phyloP scores from a whole-genome alignment of 2,797 vertebrate genomes.

The Eurystomus glaucurus region DNA sequence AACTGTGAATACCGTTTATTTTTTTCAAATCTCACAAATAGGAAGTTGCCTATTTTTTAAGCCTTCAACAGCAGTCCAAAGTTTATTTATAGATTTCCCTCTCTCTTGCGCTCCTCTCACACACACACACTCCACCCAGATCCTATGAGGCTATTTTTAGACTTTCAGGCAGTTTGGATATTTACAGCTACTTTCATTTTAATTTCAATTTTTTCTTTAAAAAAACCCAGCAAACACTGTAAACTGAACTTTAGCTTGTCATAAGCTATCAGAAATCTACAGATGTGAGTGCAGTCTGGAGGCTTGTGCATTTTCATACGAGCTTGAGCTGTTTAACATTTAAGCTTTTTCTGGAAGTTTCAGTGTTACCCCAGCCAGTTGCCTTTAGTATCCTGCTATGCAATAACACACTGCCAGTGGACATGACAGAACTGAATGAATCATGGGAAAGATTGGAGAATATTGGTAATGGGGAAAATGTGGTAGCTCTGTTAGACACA shows the following conservation, averaged over 20 bases:
- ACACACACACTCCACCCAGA: background rate
- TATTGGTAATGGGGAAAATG: rapidly evolving
- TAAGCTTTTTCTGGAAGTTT: background rate
- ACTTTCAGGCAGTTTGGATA: background rate
- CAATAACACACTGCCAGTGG: background rate
- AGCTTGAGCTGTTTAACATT: background rate
- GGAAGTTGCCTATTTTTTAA: background rate
- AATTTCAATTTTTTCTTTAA: background rate
- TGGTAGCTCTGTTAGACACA: background rate
- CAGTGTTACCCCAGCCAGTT: background rate
- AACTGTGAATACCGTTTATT: background rate
- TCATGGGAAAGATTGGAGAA: background rate
- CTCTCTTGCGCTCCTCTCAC: background rate
- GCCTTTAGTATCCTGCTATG: background rate
- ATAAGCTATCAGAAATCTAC: background rate
- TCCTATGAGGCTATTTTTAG: background rate
- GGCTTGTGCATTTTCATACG: background rate
- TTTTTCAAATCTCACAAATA: background rate
- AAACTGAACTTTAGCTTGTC: background rate
- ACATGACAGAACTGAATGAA: background rate
- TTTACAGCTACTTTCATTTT: background rate
- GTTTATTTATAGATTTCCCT: constrained; percentile 25
- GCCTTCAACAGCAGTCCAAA: background rate
- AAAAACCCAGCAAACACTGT: background rate
- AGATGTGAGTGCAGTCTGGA: background rate